Base-by-base conservation (phyloP, 2,797 vertebrate genomes). In the Semaprochilodus insignis region DNA sequence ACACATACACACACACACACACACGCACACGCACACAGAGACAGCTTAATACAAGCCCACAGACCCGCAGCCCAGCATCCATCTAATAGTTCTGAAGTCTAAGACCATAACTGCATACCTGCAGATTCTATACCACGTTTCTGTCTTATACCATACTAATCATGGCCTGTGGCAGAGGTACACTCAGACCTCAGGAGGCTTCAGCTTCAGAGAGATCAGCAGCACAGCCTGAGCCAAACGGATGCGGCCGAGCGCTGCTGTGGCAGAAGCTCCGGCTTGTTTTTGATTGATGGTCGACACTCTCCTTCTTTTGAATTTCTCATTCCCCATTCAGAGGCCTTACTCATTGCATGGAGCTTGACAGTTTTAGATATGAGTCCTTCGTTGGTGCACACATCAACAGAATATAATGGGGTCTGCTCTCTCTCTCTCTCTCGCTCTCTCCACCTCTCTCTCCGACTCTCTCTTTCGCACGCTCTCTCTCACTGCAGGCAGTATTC, bases 241-340 rank as follows among this genome's bases (percentile, higher is more conserved):
- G 40, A 48, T n/a, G 36, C 36, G 65, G 23, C 65, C 19, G 27
- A 67, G 6, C 6, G 48, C 63, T 55, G 63, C 76, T 55, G 25
- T 54, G 76, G 62, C 55, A 54, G 62, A 16, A 21, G 40, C 21
- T 11, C 31, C 31, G 34, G 54, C 57, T 70, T 5, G 6, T 27
- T 57, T 74, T 15, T 83, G 84, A 87, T 80, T 79, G 81, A 83
- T 83, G 36, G 82, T 79, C 17, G 77, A 71, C 65, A 54, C 40
- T 73, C 78, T 81, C 13, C 66, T 63, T 51, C 78, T 74, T 79
- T 36, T 66, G 63, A 65, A 72, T 75, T 44, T 23, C 83, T 83
- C 73, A 77, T 88, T 86, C 85, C 77, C 62, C 27, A 82, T 88
- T 76, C 85, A 80, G 75, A 77, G 40, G 60, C 66, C 72, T 81